Base-by-base conservation (phyloP, 2,797 vertebrate genomes). In the Scleropages formosus region DNA sequence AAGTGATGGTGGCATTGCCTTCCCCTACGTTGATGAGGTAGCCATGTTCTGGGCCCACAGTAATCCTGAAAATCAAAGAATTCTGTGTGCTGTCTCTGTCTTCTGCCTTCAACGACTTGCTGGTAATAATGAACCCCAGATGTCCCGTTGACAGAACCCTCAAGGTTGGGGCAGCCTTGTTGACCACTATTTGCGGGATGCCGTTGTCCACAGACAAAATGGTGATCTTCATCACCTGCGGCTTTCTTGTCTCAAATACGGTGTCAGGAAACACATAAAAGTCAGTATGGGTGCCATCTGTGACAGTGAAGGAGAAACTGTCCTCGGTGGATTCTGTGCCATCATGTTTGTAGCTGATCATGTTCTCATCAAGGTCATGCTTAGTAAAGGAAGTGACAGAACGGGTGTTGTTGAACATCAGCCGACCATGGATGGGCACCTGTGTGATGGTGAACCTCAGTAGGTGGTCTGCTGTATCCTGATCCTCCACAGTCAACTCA, bases 241-340 rank as follows among this genome's bases (percentile, higher is more conserved):
- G 94, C 3, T 79, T 92, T 13, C 90, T 90, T 0, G 96, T 98
- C 87, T 96, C 96, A 78, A 95, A 96, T 26, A 94, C 90, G 0
- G 96, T 97, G 73, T 98, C 90, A 0, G 96, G 96, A 69, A 98
- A 98, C 44, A 98, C 94, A 11, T 94, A 98, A 82, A 97, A 98
- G 81, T 96, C 95, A 0, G 89, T 83, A 76, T 98, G 96, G 0
- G 94, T 96, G 78, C 97, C 95, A 44, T 98, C 97, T 0, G 94
- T 97, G 77, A 98, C 90, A 0, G 90, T 96, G 83, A 98, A 98
- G 11, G 96, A 97, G 85, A 98, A 98, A 78, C 94, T 96, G 79
- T 98, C 97, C 75, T 93, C 89, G 0, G 84, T 51, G 0, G 95
- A 93, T 78, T 97, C 95, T 0, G 90, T 93, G 63, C 96, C 95